phyloP scores from a whole-genome alignment of 2,888 invertebrate genomes.

The Hirtodrosophila alboralis region DNA sequence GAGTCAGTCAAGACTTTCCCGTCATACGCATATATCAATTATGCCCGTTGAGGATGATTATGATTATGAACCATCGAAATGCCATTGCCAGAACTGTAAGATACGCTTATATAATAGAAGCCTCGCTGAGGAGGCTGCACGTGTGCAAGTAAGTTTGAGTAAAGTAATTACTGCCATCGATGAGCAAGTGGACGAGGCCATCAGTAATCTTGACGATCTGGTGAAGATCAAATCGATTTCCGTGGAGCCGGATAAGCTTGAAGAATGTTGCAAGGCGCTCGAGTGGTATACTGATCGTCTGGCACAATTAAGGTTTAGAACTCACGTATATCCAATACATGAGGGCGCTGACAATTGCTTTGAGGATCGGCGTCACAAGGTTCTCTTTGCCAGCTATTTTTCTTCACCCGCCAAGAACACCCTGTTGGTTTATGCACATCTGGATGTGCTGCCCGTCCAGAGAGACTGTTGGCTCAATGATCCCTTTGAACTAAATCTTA shows the following conservation, averaged over 20 bases:
- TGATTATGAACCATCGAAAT: not conserved
- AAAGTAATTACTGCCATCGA: constrained; percentile 16
- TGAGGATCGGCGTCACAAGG: constrained; percentile 15
- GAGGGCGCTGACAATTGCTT: constrained; percentile 16
- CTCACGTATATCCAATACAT: constrained; percentile 5
- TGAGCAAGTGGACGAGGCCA: not conserved
- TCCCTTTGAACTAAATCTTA: constrained; percentile 33
- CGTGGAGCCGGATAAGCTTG: constrained; percentile 2
- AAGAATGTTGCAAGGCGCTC: constrained; percentile 28
- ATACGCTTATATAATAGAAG: not conserved
- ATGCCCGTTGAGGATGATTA: not conserved
- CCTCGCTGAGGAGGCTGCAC: not conserved
- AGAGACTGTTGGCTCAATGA: constrained; percentile 40
- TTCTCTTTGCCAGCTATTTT: constrained; percentile 55
- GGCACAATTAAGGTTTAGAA: constrained; percentile 28
- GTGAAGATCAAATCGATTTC: constrained; percentile 39
- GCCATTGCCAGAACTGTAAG: constrained; percentile 15
- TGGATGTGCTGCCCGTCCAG: constrained; percentile 47
- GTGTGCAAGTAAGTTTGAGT: accelerated
- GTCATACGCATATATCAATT: accelerated
- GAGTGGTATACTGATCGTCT: constrained; percentile 35
- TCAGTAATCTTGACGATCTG: constrained; percentile 22
- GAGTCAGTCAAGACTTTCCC: not conserved
- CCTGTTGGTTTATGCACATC: constrained; percentile 42
- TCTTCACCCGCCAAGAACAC: constrained; percentile 52